Base-by-base conservation (phyloP, 92 coral and sea anemone genomes). In the Ricordea florida region DNA sequence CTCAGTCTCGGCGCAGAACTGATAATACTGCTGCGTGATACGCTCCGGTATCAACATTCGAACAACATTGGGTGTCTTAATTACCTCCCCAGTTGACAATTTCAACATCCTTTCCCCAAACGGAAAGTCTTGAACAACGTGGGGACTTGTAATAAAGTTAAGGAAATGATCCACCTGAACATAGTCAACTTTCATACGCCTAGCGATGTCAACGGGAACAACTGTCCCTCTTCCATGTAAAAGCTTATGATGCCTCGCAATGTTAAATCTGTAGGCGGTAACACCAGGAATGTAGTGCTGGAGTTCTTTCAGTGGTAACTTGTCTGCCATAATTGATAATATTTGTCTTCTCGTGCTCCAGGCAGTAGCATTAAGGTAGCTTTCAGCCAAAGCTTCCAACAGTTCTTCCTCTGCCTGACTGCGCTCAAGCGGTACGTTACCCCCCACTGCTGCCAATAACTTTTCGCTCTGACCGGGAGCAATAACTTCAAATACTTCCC, bases 131-230 rank as follows among this genome's bases (percentile, higher is more conserved):
- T 76, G 89, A 14, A 84, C 64, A 27, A 84, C 44, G 25, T 84
- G 83, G 34, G 89, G 44, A 20, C 89, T 84, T 58, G 89, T 76
- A 22, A 84, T 84, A 50, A 84, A 84, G 25, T 20, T 25, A 20
- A 78, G 76, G 45, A 78, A 78, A 66, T 77, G 83, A 65, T 77
- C 76, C 2, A 66, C 65, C 28, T 55, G 43, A 0, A 62, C 76
- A 1, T 38, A 56, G 25, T 58, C 51, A 35, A 77, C 83, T 35
- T 23, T 66, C 83, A 77, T 77, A 57, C 83, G 71, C 28, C 66
- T 47, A 8, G 83, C 30, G 6, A 32, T 38, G 24, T 48, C 46
- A 34, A 20, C 46, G 10, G 40, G 52, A 5, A 65, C 38, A n/a
- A 67, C 51, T 25, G 76, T 34, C 8, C 83, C 83, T 47, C 75